Percentiles rank a stretch among this genome's conserved stretches.
Conservation (phyloP, 2,113 vertebrate genomes). For the Eulemur macaco region DNA sequence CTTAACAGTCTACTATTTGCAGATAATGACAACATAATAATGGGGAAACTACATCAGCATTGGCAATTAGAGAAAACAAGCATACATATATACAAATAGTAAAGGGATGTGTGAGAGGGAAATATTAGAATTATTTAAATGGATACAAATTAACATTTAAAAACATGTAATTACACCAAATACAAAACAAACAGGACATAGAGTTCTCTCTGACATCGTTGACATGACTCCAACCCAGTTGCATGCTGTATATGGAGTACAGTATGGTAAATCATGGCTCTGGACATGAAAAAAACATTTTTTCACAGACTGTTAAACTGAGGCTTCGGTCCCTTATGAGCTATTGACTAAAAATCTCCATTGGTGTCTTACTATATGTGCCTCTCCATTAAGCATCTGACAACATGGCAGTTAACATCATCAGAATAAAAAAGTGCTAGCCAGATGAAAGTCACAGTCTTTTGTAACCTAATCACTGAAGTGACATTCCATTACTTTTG, state of each 20-base stretch:
- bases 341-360: background rate
- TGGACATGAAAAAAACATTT: background rate
- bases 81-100: background rate
- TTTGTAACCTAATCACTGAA: background rate
- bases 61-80: background rate
- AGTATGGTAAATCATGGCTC: background rate
- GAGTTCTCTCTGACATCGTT: background rate
- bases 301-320: background rate
- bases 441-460: background rate
- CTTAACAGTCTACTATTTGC: background rate
- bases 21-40: background rate
- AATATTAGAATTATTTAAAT: background rate
- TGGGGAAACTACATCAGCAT: background rate
- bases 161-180: background rate
- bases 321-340: background rate
- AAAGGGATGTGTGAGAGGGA: background rate
- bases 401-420: background rate
- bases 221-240: background rate
- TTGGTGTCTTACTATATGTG: background rate
- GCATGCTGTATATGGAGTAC: background rate
- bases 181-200: background rate
- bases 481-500: background rate
- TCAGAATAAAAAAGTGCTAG: background rate
- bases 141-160: background rate
- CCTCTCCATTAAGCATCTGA: background rate